Evolutionary conservation across 2,888 invertebrate genomes (phyloP).

Genomic region (Panorpa germanica): DNA sequence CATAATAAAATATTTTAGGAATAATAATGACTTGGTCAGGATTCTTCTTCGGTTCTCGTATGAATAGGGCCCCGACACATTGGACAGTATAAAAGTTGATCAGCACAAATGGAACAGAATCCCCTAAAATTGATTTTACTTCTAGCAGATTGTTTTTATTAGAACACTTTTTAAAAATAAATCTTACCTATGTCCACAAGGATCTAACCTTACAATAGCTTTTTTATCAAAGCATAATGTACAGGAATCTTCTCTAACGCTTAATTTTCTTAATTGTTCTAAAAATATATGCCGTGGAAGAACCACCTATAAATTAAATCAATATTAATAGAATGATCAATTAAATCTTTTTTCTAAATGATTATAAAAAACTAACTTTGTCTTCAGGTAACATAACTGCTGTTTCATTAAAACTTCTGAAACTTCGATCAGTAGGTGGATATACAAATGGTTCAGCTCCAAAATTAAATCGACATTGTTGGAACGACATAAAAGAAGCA

Average conservation of each 20-base stretch:
- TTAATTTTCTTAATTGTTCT: constrained; percentile 50
- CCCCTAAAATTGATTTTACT: constrained; percentile 31
- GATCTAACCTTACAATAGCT: constrained; percentile 53
- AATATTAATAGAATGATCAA: constrained; percentile 1
- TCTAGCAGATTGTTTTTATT: background rate
- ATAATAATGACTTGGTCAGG: no score
- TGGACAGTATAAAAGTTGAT: constrained; percentile 67
- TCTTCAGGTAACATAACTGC: constrained; percentile 57
- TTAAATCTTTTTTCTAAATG: background rate
- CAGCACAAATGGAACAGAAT: constrained; percentile 64
- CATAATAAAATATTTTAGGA: no score
- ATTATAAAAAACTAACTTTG: constrained; percentile 28
- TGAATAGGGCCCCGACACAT: constrained; percentile 50
- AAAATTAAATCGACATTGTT: constrained; percentile 87
- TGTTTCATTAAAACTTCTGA: constrained; percentile 56
- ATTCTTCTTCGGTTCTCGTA: no score
- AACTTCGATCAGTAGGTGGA: constrained; percentile 47
- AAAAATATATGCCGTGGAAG: constrained; percentile 67
- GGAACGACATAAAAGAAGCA: constrained; percentile 93
- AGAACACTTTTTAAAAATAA: constrained; percentile 4
- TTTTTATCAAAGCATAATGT: constrained; percentile 70
- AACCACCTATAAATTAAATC: constrained; percentile 21
- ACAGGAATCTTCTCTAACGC: constrained; percentile 67
- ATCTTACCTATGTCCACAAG: constrained; percentile 68
- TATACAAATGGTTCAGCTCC: constrained; percentile 59